Evolutionary conservation across 2,888 invertebrate species (phyloP), one percentile per base, ranked within the genome.

Genomic region (Euzophera pinguis): DNA sequence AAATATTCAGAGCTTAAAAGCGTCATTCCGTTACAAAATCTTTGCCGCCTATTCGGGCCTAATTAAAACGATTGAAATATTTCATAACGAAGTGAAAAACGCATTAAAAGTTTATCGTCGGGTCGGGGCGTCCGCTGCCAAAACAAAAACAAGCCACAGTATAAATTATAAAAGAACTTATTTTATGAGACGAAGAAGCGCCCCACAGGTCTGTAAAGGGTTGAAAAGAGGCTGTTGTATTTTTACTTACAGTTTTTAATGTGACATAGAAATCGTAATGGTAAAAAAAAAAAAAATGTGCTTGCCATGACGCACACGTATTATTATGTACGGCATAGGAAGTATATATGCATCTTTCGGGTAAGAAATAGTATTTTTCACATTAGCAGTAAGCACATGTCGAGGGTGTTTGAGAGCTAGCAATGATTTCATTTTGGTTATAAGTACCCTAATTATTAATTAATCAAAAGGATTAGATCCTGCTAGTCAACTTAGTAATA

Each of bases 21-120:
- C 62, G 61, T 59, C 67, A 67, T 61, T 69, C 64, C 54, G 61
- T 69, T 73, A 73, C 67, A 57, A 77, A 73, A 73, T 71, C 62
- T 77, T 73, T 71, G 66, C 71, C 70, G 72, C 69, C 68, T 66
- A 62, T 73, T 73, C 66, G 62, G 52, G 62, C 67, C 71, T 75
- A 78, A 80, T 81, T 81, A 80, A 73, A 69, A 65, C 75, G 72
- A 80, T 79, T 77, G 70, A 75, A 81, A 78, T 77, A 75, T 78
- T 82, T 75, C 73, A 74, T 78, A 81, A 80, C 75, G 71, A 80
- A 83, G 75, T 81, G 77, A 77, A 82, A 80, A 83, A 80, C 79
- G 74, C 76, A 81, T 83, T 83, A 83, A 81, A 84, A 84, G 78
- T 83, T 83, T 80, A 75, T 74, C 75, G 69, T 64, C 52, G 61